These are phyloP conservation scores for Macrostomum cliftonense DNA, from an alignment of 2,888 invertebrate genomes.

Conservation along the genomic window DNA sequence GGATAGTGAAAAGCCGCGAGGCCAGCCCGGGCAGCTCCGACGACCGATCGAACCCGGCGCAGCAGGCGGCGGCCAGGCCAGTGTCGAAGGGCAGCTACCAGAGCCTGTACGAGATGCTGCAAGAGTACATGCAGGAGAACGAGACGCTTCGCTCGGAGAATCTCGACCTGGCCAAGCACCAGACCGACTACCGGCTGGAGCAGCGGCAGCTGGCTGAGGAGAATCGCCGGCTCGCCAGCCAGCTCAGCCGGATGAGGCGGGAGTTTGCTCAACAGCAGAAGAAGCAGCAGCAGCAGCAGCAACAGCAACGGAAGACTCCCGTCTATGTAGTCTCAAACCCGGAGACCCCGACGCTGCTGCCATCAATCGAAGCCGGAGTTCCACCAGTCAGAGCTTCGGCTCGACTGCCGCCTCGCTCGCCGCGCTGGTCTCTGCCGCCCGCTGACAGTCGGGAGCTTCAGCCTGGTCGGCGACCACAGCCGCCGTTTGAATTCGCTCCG, in stretches of 20 bases:
- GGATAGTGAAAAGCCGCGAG: background rate
- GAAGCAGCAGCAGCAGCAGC: constrained; percentile 5
- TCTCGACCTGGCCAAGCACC: background rate
- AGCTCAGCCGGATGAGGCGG: constrained; percentile 1
- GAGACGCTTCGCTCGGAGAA: constrained; percentile 32
- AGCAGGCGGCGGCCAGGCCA: background rate
- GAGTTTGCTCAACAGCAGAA: background rate
- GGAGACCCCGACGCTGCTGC: too few species aligned
- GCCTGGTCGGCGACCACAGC: too few species aligned
- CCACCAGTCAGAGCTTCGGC: too few species aligned
- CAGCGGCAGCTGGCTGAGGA: constrained; percentile 73
- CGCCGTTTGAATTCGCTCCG: too few species aligned
- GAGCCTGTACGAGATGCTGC: constrained; percentile 55
- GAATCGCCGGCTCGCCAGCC: constrained; percentile 53
- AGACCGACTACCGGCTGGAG: constrained; percentile 46
- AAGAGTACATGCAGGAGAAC: constrained; percentile 53
- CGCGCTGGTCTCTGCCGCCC: too few species aligned
- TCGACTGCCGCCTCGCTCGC: too few species aligned
- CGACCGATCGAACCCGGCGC: background rate
- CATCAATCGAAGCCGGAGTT: too few species aligned
- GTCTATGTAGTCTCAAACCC: too few species aligned
- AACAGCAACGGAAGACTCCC: constrained; percentile 1
- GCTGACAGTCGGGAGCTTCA: too few species aligned
- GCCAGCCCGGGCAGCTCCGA: too few species aligned
- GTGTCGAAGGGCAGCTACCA: constrained; percentile 43